A percentile compares a stretch with the other conserved stretches of the same genome.
Evolutionary conservation across 2,888 invertebrate genomes (phyloP).

Genomic region (Hydroisotoma schaefferi): DNA sequence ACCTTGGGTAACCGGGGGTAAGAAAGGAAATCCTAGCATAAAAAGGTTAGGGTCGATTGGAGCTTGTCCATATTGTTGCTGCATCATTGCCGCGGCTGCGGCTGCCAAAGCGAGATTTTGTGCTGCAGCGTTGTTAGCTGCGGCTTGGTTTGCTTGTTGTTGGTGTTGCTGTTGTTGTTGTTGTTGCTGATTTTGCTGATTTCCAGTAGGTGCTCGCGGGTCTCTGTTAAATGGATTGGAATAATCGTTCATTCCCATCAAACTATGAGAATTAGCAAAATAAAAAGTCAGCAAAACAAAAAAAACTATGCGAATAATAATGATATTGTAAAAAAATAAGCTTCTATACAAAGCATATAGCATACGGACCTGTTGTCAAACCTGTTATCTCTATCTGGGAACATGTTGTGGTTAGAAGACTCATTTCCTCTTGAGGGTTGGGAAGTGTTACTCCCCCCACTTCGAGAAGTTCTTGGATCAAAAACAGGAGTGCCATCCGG

Average conservation of each 20-base stretch:
- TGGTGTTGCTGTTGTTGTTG: not conserved
- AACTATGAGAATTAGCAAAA: constrained; percentile 1
- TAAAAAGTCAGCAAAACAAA: constrained; percentile 7
- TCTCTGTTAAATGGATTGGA: constrained; percentile 31
- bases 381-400: constrained; percentile 32
- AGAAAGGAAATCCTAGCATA: constrained; percentile 20
- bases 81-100: constrained; percentile 29
- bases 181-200: too few relatives aligned
- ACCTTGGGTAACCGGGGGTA: constrained; percentile 13
- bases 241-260: constrained; percentile 26
- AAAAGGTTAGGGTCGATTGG: constrained; percentile 23
- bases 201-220: constrained; percentile 16
- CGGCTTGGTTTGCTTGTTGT: not conserved
- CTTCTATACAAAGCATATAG: constrained; percentile 1
- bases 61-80: constrained; percentile 20
- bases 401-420: too few relatives aligned
- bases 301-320: constrained; percentile 4
- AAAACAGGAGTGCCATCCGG: constrained; percentile 33
- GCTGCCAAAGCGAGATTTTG: constrained; percentile 28
- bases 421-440: constrained; percentile 24
- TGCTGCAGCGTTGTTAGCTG: constrained; percentile 3
- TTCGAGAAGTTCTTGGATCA: constrained; percentile 27
- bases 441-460: constrained; percentile 20
- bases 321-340: not conserved
- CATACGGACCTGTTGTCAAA: constrained; percentile 21